These are phyloP conservation scores for Toxostoma redivivum DNA, from an alignment of 2,113 vertebrate species.

Conservation along the genomic window DNA sequence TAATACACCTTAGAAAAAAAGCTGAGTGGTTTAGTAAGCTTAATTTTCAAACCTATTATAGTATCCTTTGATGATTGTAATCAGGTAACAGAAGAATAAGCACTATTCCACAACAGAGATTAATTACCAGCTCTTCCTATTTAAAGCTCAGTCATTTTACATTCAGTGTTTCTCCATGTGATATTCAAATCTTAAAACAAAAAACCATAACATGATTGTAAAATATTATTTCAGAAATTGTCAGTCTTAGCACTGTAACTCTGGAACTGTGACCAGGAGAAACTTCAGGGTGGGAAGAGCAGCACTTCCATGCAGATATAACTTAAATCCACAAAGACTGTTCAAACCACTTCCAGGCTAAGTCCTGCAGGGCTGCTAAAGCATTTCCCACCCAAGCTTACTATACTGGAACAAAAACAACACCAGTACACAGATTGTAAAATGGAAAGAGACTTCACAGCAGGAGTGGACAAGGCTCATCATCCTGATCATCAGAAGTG, in stretches of 20 bases:
- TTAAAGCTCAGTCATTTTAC: neutral
- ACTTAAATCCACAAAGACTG: neutral
- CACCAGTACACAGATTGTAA: neutral
- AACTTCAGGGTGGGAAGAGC: neutral
- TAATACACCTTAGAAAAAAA: neutral
- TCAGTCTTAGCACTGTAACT: neutral
- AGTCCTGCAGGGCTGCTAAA: neutral
- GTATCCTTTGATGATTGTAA: neutral
- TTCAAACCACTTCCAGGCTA: neutral
- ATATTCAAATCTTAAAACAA: neutral
- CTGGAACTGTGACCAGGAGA: neutral
- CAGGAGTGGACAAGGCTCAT: neutral
- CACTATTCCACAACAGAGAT: neutral
- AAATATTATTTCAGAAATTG: neutral
- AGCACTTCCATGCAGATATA: accelerated
- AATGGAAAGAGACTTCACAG: neutral
- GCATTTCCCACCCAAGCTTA: neutral
- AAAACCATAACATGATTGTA: neutral
- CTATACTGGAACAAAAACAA: neutral
- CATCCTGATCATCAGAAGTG: neutral
- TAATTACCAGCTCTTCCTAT: neutral
- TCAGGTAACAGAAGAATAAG: neutral
- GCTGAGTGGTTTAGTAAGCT: neutral
- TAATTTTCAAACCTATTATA: neutral
- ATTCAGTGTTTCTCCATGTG: neutral